phyloP scores from a whole-genome alignment of 2,113 vertebrate species.

The Balaenoptera acutorostrata region DNA sequence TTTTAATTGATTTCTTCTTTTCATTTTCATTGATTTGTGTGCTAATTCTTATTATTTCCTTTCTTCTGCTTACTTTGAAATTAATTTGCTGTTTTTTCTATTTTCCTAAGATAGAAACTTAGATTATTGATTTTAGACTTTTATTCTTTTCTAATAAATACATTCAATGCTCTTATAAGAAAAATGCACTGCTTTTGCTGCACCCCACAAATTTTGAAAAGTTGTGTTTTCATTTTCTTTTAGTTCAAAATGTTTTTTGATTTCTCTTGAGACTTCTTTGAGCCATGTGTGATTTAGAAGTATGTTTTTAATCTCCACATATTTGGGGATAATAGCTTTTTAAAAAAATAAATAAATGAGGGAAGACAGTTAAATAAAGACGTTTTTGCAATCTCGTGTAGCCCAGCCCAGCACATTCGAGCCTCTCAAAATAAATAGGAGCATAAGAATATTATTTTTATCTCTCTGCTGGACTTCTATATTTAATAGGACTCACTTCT shows the following conservation, averaged over 20 bases:
- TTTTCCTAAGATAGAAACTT: neutral
- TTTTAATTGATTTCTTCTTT: neutral
- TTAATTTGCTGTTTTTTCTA: neutral
- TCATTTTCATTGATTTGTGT: neutral
- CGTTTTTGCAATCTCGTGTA: neutral
- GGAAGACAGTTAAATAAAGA: neutral
- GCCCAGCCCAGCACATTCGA: neutral
- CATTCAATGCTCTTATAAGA: neutral
- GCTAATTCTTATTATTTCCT: neutral
- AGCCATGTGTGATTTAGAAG: neutral
- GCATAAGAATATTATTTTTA: constrained; percentile 12
- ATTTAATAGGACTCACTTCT: constrained; percentile 16
- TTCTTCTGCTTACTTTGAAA: neutral
- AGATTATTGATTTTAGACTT: neutral
- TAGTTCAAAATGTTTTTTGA: neutral
- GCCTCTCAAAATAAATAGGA: constrained; percentile 18
- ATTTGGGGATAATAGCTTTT: neutral
- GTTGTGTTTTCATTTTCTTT: neutral
- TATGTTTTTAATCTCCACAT: neutral
- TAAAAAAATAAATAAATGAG: neutral
- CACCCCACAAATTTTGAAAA: neutral
- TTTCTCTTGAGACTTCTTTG: neutral
- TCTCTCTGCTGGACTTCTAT: neutral
- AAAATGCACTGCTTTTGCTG: neutral
- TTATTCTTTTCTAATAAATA: neutral